Evolutionary conservation across 1,140 invertebrate genomes (phyloP), one percentile per base, ranked within the genome.

Genomic region (Neodiprion pinetum): DNA sequence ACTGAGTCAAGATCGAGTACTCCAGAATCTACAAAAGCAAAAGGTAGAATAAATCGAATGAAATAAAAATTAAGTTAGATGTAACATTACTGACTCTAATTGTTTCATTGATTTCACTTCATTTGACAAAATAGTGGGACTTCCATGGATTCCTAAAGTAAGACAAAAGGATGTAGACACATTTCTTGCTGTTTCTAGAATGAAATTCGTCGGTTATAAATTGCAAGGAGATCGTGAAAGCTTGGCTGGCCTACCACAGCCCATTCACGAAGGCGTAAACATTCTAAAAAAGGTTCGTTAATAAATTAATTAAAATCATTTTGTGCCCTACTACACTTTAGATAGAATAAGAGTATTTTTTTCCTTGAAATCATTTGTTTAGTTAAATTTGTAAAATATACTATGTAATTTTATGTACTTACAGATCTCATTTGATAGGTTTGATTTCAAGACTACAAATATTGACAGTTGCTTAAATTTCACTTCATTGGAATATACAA

Each of bases 71-170:
- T 74, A 48, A 72, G 53, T 47, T 70, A 47, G 0, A 40, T 40
- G 28, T 40, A 61, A 12, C 7, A 17, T 5, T 5, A 14, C 53
- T 12, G 53, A 9, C 9, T 21, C 49, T 47, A 23, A 67, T 1
- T 21, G n/a, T 9, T 47, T 47, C 8, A 72, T 66, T 71, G 70
- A 70, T 67, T 76, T 74, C 76, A 71, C 74, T 69, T 71, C 70
- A 17, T 12, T n/a, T 65, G 9, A 72, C 69, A 65, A 23, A 48
- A 76, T 73, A n/a, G 73, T 86, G 89, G 92, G 93, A 74, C 90
- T 99, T 76, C 97, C 98, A 1, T 99, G 97, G 98, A 93, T 94
- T 77, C 97, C 97, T 9, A 99, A 99, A 92, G 97, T 99, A n/a
- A 90, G 96, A 28, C 94, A 96, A 82, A 96, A 95, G 89, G 96